Evolutionary conservation across 2,113 vertebrate species (phyloP), one percentile per base, ranked within the genome.

Genomic region (Sarotherodon lohbergeri): DNA sequence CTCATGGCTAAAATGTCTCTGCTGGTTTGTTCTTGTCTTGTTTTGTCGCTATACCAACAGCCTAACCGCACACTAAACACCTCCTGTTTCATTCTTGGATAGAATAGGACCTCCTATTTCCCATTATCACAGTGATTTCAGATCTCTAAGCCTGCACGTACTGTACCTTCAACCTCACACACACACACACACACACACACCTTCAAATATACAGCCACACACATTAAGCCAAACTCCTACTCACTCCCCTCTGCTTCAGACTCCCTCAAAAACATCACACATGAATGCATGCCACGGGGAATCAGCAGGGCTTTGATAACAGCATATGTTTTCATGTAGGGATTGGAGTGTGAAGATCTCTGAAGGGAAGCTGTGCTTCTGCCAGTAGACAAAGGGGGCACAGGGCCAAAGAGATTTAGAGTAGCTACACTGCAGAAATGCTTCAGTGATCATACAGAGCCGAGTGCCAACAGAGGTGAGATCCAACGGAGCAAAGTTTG

Each of bases 261-360:
- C 57, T 29, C 14, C 79, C 80, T 84, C 71, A 68, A 39, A 16
- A 73, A 66, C 27, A 82, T 91, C 61, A 86, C 84, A 34, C 84
- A 87, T 94, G 90, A 86, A 82, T 81, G 86, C 39, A 4, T 54
- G 85, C 90, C 73, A 52, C 5, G 2, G 66, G 83, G 87, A 92
- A 84, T 90, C 90, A 81, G 89, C 57, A 14, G 55, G 83, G 59
- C 87, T 91, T 89, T 91, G 86, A 91, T 90, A 87, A 81, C 84
- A 87, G 79, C 92, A 89, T 85, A 87, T 93, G 93, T 95, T 95
- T 89, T 92, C 78, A 83, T 93, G 91, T 86, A 43, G 88, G 84
- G 68, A 82, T 52, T 78, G 84, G 78, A 90, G 89, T 88, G 83
- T 80, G 76, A 82, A 73, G 81, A 81, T 92, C 68, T 88, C 85